These are phyloP conservation scores for Poeciliopsis turrubarensis DNA, from an alignment of 2,113 vertebrate genomes.

Conservation along the genomic window DNA sequence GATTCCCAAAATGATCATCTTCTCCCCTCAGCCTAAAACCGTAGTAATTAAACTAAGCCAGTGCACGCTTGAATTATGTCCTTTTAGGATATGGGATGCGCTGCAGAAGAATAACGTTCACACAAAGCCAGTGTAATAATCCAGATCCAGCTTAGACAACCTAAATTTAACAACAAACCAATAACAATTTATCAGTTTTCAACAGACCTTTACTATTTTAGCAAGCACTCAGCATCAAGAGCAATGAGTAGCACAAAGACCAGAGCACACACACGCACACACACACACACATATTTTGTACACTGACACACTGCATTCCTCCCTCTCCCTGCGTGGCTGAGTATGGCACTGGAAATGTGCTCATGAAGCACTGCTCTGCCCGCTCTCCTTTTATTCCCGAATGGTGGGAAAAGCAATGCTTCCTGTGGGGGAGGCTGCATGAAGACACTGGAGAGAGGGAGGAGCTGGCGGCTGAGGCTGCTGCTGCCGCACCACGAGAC, in stretches of 20 bases:
- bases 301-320: constrained; percentile 54
- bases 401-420: constrained; percentile 60
- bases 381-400: constrained; percentile 40
- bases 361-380: constrained; percentile 38
- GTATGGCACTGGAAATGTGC: constrained; percentile 55
- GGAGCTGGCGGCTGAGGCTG: constrained; percentile 1
- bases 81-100: not conserved
- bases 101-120: constrained; percentile 7
- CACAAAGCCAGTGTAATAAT: constrained; percentile 4
- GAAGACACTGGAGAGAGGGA: constrained; percentile 16
- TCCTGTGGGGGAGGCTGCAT: constrained; percentile 64
- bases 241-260: constrained; percentile 25
- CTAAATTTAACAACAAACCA: constrained; percentile 7
- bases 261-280: not conserved
- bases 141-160: not conserved
- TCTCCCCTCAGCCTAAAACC: not conserved
- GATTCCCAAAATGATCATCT: not conserved
- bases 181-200: not conserved
- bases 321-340: constrained; percentile 30
- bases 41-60: constrained; percentile 1
- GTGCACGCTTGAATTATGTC: not conserved
- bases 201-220: not conserved
- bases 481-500: constrained; percentile 22
- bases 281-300: constrained; percentile 2
- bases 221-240: constrained; percentile 4